A percentile compares a stretch with the other conserved stretches of the same genome.
phyloP scores from a whole-genome alignment of 2,113 vertebrate species.

The Coptodon bakossiorum region DNA sequence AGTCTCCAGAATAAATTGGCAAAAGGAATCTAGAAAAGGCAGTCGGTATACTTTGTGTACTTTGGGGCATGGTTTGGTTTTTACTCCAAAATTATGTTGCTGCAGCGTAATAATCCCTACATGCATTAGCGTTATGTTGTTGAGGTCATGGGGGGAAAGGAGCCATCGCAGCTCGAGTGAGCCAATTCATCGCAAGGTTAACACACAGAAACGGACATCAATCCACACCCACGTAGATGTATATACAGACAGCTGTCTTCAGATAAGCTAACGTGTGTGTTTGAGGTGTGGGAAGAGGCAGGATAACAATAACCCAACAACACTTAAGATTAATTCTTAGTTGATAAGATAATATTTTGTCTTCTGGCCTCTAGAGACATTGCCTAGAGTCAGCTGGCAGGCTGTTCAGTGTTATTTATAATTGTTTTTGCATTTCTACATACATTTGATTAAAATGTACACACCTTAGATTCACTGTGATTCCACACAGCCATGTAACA shows the following conservation, averaged over 20 bases:
- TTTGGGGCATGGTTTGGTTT: background rate
- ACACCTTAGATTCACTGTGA: background rate
- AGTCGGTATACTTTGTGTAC: background rate
- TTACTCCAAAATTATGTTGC: background rate
- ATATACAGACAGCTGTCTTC: background rate
- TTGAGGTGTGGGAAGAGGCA: background rate
- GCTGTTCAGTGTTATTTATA: background rate
- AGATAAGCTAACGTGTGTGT: background rate
- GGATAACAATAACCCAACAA: background rate
- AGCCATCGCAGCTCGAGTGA: background rate
- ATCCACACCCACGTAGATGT: rapidly evolving
- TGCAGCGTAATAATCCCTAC: background rate
- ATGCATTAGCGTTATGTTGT: background rate
- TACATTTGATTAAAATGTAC: no score
- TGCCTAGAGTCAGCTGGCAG: background rate
- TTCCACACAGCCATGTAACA: background rate
- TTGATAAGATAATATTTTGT: background rate
- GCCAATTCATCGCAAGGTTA: background rate
- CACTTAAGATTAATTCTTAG: background rate
- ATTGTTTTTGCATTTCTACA: background rate
- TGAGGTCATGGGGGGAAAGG: background rate
- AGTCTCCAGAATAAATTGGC: background rate
- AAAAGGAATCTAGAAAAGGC: background rate
- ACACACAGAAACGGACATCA: background rate
- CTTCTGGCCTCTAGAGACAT: background rate